Evolutionary conservation across 2,113 vertebrate species (phyloP).

Genomic region (human (Homo sapiens)): GRCh38 chr14:54422501-54423000

Average conservation of each 20-base stretch:
- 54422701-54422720: not conserved
- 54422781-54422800: not conserved
- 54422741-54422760: not conserved
- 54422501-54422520: not conserved
- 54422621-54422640: not conserved
- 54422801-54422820: not conserved
- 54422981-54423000: too few species aligned
- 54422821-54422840: constrained; percentile 21
- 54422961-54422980: not conserved
- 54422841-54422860: constrained; percentile 13
- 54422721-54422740: not conserved
- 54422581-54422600: not conserved
- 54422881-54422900: constrained; percentile 31
- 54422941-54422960: constrained; percentile 7
- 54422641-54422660: not conserved
- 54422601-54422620: not conserved
- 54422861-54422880: constrained; percentile 37
- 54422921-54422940: constrained; percentile 30
- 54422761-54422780: not conserved
- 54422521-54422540: not conserved
- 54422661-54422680: not conserved
- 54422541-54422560: not conserved
- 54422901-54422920: constrained; percentile 10
- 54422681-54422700: not conserved
- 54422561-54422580: not conserved